Evolutionary conservation across 2,797 vertebrate species (phyloP).

Genomic region (Channa striata): DNA sequence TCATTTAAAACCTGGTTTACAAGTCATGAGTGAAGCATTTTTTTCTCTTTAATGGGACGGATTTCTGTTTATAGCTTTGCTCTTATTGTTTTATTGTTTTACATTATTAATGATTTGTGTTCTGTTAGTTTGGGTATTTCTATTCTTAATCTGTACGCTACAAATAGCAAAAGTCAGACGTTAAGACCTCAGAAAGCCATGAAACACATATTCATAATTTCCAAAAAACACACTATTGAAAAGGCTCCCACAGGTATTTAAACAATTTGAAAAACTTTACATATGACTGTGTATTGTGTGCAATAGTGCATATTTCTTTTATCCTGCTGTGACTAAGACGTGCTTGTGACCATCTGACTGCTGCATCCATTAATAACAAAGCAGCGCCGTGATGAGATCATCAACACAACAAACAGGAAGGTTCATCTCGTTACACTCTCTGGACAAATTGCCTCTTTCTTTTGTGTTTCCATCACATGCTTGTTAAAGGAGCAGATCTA

Average conservation of each 20-base stretch:
- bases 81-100: constrained; percentile 9
- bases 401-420: constrained; percentile 43
- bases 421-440: constrained; percentile 41
- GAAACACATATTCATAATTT: constrained; percentile 28
- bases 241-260: neutral
- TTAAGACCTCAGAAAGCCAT: constrained; percentile 7
- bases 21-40: neutral
- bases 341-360: constrained; percentile 18
- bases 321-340: constrained; percentile 13
- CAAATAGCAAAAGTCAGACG: constrained; percentile 15
- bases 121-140: constrained; percentile 5
- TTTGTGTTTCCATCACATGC: constrained; percentile 50
- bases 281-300: neutral
- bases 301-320: constrained; percentile 14
- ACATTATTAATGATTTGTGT: constrained; percentile 19
- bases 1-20: constrained; percentile 4
- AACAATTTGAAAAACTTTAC: constrained; percentile 3
- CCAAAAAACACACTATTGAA: constrained; percentile 7
- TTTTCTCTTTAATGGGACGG: constrained; percentile 4
- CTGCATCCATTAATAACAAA: constrained; percentile 47
- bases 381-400: constrained; percentile 40
- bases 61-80: constrained; percentile 9
- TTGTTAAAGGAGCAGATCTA: constrained; percentile 54
- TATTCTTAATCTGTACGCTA: constrained; percentile 17
- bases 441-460: constrained; percentile 53